Conservation (phyloP, 2,797 vertebrate genomes). For the Pagetopsis macropterus region DNA sequence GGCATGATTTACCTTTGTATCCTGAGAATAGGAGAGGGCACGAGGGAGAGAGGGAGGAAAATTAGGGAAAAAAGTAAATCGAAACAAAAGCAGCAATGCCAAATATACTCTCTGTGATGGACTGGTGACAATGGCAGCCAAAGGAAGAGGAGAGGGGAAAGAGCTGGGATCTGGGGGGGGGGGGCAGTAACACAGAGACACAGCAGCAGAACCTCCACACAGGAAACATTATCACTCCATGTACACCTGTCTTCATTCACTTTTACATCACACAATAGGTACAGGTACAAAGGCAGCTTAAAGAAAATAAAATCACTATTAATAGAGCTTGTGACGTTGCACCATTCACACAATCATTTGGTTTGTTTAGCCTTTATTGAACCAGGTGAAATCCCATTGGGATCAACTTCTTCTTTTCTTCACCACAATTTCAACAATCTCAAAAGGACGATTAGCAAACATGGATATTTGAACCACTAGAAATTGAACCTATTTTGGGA, state of each 20-base stretch:
- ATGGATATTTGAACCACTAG: no score
- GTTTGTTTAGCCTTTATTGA: no score
- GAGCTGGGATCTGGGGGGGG: conserved; percentile 72
- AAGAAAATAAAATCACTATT: background rate
- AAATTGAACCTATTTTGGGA: background rate
- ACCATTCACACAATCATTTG: background rate
- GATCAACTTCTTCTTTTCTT: no score
- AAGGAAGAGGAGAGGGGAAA: conserved; percentile 52
- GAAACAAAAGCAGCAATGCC: conserved; percentile 79
- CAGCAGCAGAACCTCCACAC: conserved; percentile 73
- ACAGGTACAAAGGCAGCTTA: background rate
- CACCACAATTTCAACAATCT: no score
- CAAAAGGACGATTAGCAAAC: no score
- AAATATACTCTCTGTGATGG: conserved; percentile 74
- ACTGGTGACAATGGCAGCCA: conserved; percentile 64
- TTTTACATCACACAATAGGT: conserved; percentile 11
- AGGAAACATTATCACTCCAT: conserved; percentile 81
- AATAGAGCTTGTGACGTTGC: background rate
- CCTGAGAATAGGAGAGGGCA: conserved; percentile 87
- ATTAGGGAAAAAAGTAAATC: conserved; percentile 94
- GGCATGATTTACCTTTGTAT: conserved; percentile 92
- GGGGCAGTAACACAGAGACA: conserved; percentile 65
- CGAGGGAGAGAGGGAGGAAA: conserved; percentile 91
- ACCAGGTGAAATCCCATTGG: no score
- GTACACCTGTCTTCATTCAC: conserved; percentile 39